Base-by-base conservation (phyloP, 2,113 vertebrate species). In the Tupaia tana region DNA sequence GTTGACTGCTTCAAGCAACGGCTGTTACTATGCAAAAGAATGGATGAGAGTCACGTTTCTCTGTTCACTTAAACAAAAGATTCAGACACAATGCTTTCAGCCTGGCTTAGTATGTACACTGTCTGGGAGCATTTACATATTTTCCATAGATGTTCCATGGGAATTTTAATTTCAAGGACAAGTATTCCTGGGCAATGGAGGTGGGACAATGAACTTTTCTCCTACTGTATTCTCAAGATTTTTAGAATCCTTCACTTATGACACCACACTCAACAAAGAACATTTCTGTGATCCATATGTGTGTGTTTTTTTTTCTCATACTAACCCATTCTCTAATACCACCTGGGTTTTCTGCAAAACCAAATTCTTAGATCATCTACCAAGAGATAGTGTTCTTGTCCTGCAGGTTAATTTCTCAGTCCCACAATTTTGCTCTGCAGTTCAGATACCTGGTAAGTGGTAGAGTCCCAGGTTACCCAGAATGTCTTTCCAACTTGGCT, bases 31-130 rank as follows among this genome's bases (percentile, higher is more conserved):
- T 90, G 66, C 6, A 10, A 73, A 87, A 69, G 20, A 18, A 52
- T 93, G 27, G 16, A 25, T 78, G 56, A 93, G 43, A 89, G 12
- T 34, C n/a, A 27, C 14, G 54, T 90, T 87, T 92, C 43, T 82
- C 86, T 58, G 80, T 83, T 88, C 18, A n/a, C 77, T 86, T 22
- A 85, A 85, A 86, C 61, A 74, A 90, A 92, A 78, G 7, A 89
- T 89, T 93, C 43, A 34, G n/a, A n/a, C 34, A 89, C n/a, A 29
- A 77, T 25, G 29, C 25, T 92, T 92, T 94, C 63, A 86, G 29
- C 34, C 77, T 94, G 83, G 18, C 63, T 69, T 81, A 81, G 52
- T 74, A 58, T 24, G 61, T 80, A 31, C 29, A 73, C 43, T 43
- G 43, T 43, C 43, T 8, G 7, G n/a, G 61, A 29, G 20, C 70